A percentile compares a stretch with the other conserved stretches of the same genome.
These are phyloP conservation scores for Miniopterus natalensis DNA, from an alignment of 2,113 vertebrate species.

Conservation along the genomic window DNA sequence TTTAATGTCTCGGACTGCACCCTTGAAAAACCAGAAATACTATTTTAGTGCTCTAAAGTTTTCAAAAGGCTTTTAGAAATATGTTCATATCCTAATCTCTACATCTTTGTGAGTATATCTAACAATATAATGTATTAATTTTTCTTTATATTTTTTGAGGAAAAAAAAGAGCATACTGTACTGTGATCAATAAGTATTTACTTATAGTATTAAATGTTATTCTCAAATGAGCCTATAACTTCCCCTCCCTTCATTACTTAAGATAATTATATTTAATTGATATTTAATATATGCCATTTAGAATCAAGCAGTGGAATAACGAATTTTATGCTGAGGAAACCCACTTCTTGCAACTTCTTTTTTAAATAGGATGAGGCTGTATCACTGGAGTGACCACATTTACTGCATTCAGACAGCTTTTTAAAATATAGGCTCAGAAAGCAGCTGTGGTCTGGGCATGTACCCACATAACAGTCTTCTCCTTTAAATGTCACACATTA, in stretches of 20 bases:
- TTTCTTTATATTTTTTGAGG: conserved; percentile 36
- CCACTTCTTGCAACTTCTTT: not conserved
- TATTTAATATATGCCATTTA: not conserved
- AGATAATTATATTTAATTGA: not conserved
- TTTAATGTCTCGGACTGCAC: not conserved
- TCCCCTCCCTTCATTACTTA: not conserved
- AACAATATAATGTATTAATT: not conserved
- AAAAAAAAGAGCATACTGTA: not conserved
- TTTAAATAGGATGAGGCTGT: not conserved
- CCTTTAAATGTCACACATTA: not conserved
- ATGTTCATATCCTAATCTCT: not conserved
- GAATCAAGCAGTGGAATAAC: not conserved
- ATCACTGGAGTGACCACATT: not conserved
- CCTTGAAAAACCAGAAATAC: not conserved
- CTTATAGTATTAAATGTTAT: not conserved
- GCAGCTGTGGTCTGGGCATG: not conserved
- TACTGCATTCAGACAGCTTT: not conserved
- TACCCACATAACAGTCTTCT: not conserved
- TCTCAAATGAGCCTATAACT: not conserved
- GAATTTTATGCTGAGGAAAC: not conserved
- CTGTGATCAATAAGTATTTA: not conserved
- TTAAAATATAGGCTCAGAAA: not conserved
- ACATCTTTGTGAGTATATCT: not conserved
- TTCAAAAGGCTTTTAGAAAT: conserved; percentile 13
- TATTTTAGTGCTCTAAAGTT: not conserved